Evolutionary conservation across 2,797 vertebrate genomes (phyloP), one percentile per base, ranked within the genome.

Genomic region (Huso huso): DNA sequence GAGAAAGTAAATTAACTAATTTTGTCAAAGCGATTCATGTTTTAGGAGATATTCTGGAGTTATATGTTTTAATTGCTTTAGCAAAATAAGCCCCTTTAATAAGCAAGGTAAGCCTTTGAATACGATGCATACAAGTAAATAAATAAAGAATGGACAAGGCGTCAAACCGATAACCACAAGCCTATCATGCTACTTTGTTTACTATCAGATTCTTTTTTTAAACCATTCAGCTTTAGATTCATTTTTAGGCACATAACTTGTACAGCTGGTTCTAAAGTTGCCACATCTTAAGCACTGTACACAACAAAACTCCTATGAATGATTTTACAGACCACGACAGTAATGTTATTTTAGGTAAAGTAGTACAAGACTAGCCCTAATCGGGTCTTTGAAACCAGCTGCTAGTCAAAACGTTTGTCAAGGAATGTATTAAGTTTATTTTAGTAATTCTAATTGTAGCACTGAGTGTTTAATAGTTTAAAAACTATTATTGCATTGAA

Each of bases 201-300:
- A 61, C 58, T 8, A 10, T 7, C 55, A 15, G 48, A 72, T 68
- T 73, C 63, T 66, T 18, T 18, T 74, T 64, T 71, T 58, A 70
- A 69, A 49, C 68, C 12, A 71, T 74, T 71, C 69, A 62, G 66
- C 53, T 71, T 68, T 61, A 64, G 51, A 68, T 75, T 60, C 68
- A 61, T 53, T 68, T 60, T 62, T 55, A 69, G 37, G 23, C 59
- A 51, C 12, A 1, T 15, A 61, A 61, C 62, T 11, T 52, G 7
- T 52, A 7, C 51, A 52, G 51, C 51, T 52, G 15, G 15, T 18
- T 18, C 15, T 18, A 18, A 18, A 18, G 15, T 18, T 18, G 15
- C 15, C 15, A 18, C 15, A 18, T 18, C 15, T 18, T 18, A 18
- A 18, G 15, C 1, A 18, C 15, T 18, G 15, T 18, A 18, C 15